Evolutionary conservation across 1,140 invertebrate genomes (phyloP).

Genomic region (Asbolus verrucosus): DNA sequence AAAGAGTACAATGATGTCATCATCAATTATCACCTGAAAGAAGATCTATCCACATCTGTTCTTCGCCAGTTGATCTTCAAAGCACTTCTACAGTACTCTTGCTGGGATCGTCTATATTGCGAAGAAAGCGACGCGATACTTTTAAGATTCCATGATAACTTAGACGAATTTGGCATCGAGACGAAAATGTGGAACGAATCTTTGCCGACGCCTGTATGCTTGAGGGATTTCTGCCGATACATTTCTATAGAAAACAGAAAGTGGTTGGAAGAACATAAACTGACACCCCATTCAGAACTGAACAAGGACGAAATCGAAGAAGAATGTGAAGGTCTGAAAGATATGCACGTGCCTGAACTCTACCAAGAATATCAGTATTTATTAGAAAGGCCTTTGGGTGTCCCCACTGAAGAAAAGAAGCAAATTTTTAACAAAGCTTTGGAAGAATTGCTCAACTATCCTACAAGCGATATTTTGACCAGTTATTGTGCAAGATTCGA

Average conservation of each 20-base stretch:
- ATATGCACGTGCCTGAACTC: constrained; percentile 44
- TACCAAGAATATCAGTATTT: constrained; percentile 52
- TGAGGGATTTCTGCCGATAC: constrained; percentile 57
- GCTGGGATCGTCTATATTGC: constrained; percentile 47
- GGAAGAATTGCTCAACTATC: constrained; percentile 46
- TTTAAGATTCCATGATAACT: constrained; percentile 51
- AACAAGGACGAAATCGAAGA: constrained; percentile 44
- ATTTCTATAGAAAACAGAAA: constrained; percentile 38
- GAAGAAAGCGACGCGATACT: constrained; percentile 51
- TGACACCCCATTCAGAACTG: constrained; percentile 4
- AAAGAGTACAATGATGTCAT: not conserved
- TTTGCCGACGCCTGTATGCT: constrained; percentile 52
- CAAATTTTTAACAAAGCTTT: constrained; percentile 42
- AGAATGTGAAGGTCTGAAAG: constrained; percentile 45
- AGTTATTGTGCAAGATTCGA: constrained; percentile 44
- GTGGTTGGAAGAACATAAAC: constrained; percentile 50
- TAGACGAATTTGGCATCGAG: constrained; percentile 53
- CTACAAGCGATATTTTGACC: constrained; percentile 16
- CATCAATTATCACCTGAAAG: constrained; percentile 51
- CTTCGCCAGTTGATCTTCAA: constrained; percentile 50
- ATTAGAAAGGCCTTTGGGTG: constrained; percentile 5
- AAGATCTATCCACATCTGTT: constrained; percentile 45
- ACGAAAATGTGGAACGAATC: constrained; percentile 44
- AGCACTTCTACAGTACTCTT: constrained; percentile 43
- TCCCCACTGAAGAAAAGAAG: constrained; percentile 3